phyloP scores from a whole-genome alignment of 2,113 vertebrate genomes.

The Apaloderma vittatum region DNA sequence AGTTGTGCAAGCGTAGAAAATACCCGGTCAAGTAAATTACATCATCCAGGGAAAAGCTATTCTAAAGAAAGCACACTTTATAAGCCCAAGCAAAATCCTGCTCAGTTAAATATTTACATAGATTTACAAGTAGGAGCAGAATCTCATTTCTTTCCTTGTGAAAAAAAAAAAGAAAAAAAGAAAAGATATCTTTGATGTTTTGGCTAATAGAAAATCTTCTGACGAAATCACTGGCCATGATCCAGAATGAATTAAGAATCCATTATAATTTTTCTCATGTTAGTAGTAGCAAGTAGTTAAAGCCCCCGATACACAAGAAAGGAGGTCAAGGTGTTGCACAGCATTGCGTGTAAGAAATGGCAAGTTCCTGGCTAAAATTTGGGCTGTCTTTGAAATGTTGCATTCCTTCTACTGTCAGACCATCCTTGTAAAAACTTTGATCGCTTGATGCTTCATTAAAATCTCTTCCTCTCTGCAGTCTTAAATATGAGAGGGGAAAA shows the following conservation, averaged over 20 bases:
- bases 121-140: slow-evolving; percentile 24
- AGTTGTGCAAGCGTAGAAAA: slow-evolving; percentile 71
- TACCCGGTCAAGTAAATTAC: slow-evolving; percentile 73
- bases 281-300: neutral
- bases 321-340: neutral
- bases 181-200: neutral
- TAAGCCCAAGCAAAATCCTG: slow-evolving; percentile 47
- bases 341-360: neutral
- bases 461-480: neutral
- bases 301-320: neutral
- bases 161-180: neutral
- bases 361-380: neutral
- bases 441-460: neutral
- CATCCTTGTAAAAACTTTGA: neutral
- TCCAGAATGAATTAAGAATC: slow-evolving; percentile 6
- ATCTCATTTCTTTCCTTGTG: neutral
- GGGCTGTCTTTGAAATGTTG: neutral
- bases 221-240: neutral
- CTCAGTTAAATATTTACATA: slow-evolving; percentile 13
- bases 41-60: slow-evolving; percentile 77
- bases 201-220: neutral
- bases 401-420: neutral
- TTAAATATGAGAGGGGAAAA: neutral
- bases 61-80: slow-evolving; percentile 68
- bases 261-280: neutral